Conservation (phyloP, 2,797 vertebrate genomes). For the Corythornis leucogaster region DNA sequence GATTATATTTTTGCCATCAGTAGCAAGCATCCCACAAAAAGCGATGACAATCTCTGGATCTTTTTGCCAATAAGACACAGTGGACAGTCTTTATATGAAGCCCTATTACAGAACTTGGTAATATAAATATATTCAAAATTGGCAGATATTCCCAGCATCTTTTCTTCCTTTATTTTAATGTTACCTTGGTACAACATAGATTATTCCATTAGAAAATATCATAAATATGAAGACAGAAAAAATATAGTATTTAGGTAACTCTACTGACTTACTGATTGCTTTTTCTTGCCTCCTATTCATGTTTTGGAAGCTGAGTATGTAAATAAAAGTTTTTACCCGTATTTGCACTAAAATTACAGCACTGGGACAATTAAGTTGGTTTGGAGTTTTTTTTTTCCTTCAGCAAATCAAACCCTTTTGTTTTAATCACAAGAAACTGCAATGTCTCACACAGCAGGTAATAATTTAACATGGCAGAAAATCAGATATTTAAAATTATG, state of each 20-base stretch:
- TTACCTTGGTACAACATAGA: background rate
- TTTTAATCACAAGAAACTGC: background rate
- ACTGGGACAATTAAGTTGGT: background rate
- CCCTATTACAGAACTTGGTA: rapidly evolving
- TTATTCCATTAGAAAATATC: background rate
- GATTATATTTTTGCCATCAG: background rate
- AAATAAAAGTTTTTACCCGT: background rate
- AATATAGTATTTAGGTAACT: background rate
- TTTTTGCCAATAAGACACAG: background rate
- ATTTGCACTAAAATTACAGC: background rate
- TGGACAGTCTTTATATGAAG: background rate
- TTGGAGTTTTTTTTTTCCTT: background rate
- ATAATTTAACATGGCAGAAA: background rate
- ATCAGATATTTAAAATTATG: slow-evolving; percentile 4
- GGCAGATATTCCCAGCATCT: background rate
- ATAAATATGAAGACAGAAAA: background rate
- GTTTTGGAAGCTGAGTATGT: background rate
- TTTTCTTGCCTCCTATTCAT: background rate
- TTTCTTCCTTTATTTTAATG: background rate
- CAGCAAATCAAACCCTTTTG: background rate
- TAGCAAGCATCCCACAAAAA: background rate
- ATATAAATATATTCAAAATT: background rate
- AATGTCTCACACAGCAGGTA: slow-evolving; percentile 6
- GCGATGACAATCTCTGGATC: background rate
- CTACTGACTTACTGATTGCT: background rate